phyloP scores from a whole-genome alignment of 2,113 vertebrate genomes.

The Hypocryptadius cinnamomeus region DNA sequence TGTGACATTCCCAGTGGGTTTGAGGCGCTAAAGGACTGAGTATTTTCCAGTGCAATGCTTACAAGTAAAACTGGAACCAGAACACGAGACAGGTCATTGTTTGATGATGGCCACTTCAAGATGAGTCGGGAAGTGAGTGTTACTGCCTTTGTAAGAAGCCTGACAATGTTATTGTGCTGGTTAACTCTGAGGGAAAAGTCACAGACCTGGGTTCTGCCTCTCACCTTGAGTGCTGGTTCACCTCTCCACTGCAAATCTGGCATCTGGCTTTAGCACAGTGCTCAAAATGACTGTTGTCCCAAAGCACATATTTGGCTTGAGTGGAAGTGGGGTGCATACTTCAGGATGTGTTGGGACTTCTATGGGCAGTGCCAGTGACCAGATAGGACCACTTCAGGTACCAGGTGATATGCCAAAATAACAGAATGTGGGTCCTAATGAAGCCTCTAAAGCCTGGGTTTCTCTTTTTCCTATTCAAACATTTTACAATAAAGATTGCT shows the following conservation, averaged over 20 bases:
- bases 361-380: neutral
- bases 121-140: neutral
- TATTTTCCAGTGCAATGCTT: conserved; percentile 11
- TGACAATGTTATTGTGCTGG: neutral
- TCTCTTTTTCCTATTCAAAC: neutral
- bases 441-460: neutral
- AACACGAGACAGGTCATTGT: neutral
- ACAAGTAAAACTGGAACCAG: neutral
- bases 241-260: neutral
- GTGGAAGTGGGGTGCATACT: neutral
- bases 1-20: conserved; percentile 38
- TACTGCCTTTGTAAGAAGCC: neutral
- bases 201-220: neutral
- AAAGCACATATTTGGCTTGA: neutral
- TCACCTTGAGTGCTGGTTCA: neutral
- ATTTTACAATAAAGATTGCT: neutral
- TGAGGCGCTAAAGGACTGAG: conserved; percentile 28
- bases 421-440: neutral
- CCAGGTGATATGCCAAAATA: neutral
- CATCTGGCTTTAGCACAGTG: neutral
- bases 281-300: neutral
- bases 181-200: neutral
- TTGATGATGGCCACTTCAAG: neutral
- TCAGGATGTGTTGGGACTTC: neutral
- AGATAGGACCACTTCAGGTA: neutral